Conservation (phyloP, 2,113 vertebrate species). For the Pitta sordida region DNA sequence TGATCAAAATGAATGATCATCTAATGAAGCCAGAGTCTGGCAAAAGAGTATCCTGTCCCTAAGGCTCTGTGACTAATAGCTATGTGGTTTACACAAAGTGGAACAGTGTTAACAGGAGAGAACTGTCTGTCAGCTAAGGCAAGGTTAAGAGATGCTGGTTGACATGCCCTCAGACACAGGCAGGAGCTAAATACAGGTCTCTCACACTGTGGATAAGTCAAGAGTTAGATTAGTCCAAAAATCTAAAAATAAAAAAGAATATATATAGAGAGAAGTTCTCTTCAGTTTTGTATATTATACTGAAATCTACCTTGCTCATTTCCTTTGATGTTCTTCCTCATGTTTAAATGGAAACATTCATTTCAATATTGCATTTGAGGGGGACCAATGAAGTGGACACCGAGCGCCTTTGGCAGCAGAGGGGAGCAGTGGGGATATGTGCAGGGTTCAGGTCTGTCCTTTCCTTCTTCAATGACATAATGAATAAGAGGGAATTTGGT, state of each 20-base stretch:
- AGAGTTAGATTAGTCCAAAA: not conserved
- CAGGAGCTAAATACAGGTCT: not conserved
- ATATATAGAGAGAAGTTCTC: not conserved
- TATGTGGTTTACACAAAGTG: not conserved
- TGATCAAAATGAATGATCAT: not conserved
- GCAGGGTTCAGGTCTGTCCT: not conserved
- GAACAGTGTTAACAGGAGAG: not conserved
- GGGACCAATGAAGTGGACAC: too few relatives aligned
- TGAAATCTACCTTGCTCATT: not conserved
- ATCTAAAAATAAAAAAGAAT: not conserved
- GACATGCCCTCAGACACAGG: not conserved
- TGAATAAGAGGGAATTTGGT: not conserved
- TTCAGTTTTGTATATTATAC: not conserved
- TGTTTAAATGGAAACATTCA: not conserved
- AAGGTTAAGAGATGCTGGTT: not conserved
- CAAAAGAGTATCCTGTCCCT: not conserved
- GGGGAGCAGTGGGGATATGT: not conserved
- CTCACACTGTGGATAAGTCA: not conserved
- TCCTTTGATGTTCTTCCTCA: not conserved
- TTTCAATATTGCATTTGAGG: not conserved
- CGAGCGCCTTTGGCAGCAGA: not conserved
- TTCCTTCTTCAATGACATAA: not conserved
- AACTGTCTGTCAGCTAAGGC: not conserved
- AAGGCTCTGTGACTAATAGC: not conserved
- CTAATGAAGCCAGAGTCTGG: not conserved